phyloP scores from a whole-genome alignment of 2,888 invertebrate genomes.

The Tanypteryx hageni region DNA sequence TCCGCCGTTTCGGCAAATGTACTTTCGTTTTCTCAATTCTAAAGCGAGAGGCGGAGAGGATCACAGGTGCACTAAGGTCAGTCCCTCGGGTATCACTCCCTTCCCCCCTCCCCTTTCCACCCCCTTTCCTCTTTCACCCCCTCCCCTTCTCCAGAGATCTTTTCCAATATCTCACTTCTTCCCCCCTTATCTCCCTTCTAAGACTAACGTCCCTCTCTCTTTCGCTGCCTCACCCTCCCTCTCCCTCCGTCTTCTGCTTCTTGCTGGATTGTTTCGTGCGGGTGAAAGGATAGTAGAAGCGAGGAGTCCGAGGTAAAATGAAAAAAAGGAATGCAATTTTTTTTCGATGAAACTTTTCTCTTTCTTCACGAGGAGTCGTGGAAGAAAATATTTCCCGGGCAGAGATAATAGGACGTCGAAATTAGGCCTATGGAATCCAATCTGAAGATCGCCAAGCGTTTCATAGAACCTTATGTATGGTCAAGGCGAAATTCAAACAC shows the following conservation, averaged over 20 bases:
- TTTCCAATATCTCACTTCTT: background rate
- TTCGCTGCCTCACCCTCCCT: no score
- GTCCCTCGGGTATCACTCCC: background rate
- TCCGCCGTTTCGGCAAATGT: background rate
- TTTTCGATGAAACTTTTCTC: background rate
- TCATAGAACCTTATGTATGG: no score
- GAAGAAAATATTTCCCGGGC: no score
- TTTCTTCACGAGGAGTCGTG: no score
- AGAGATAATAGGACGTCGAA: no score
- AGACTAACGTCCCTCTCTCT: no score
- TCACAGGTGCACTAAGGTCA: constrained; percentile 2
- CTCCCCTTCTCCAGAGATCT: background rate
- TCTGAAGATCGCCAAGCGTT: no score
- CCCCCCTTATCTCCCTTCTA: background rate
- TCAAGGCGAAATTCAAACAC: no score
- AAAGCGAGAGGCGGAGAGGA: background rate
- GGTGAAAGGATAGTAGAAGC: background rate
- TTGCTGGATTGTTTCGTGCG: constrained; percentile 16
- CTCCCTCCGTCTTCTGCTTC: no score
- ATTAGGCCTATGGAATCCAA: no score
- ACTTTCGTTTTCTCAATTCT: background rate
- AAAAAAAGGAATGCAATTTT: background rate
- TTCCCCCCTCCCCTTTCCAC: no score
- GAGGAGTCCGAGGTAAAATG: background rate
- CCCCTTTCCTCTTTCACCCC: no score